Base-by-base conservation (phyloP, 2,113 vertebrate genomes). In the Dryoscopus gambensis region DNA sequence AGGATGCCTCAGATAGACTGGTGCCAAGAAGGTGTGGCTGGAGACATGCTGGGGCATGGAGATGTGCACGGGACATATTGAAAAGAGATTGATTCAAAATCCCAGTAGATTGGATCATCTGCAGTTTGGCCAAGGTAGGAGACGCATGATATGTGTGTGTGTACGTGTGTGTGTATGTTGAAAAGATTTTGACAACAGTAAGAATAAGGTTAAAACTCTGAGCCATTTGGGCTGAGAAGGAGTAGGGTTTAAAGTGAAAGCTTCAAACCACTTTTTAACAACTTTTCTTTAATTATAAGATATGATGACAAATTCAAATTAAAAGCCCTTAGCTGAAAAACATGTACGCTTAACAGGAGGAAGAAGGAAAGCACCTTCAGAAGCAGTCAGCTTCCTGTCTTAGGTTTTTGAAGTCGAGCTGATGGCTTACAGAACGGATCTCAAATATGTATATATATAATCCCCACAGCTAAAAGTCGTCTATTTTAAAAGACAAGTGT, bases 401-500 rank as follows among this genome's bases (percentile, higher is more conserved):
- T 89, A 24, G 59, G 83, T 68, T 92, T 92, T 90, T 84, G 64
- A 90, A 93, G 89, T 71, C 3, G 5, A 63, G 89, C 33, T 95
- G 95, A 95, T 89, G 91, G 52, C 64, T 95, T 83, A 70, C 91
- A 95, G 95, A 95, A 89, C 1, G 0, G 83, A 90, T 95, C 73
- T 93, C 86, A 93, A 74, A 90, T 95, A 93, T 84, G 64, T 77
- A 84, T 92, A 67, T 92, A 79, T 86, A 70, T 93, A 97, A 95
- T 89, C 86, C 56, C 49, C 42, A 63, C 68, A 90, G 89, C 69
- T 78, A 92, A 87, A 93, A 96, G 90, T 78, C 15, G 0, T 95
- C 95, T 95, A 60, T 95, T 96, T 93, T 95, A 95, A 90, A 94
- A 95, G 89, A 95, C 95, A 95, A 96, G 86, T 96, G 90, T 96